Evolutionary conservation across 2,888 invertebrate genomes (phyloP), one percentile per base, ranked within the genome.

Genomic region (Masnerella sp.): DNA sequence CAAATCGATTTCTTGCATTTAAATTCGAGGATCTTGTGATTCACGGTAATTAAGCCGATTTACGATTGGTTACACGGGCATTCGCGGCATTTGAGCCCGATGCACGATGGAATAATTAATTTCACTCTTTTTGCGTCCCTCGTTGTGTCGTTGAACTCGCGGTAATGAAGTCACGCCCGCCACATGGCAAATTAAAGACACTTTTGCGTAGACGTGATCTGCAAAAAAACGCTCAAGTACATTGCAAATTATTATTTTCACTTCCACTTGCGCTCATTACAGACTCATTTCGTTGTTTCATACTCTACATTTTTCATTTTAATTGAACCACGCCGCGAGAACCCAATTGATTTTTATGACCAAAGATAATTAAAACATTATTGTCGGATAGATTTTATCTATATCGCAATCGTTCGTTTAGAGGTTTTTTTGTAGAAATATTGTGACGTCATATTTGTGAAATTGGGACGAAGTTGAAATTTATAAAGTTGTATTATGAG

Each of bases 41-140:
- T 65, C 52, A 65, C 52, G 64, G 42, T 52, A 71, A 71, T 71
- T 71, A 71, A 71, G 52, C 32, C 52, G 71, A 64, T 71, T 64
- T 52, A 34, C 59, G 43, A 68, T 51, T 45, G 42, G 43, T 28
- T 52, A 43, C 68, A 51, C 51, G 58, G 17, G 22, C 15, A 51
- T 22, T 42, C 56, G 56, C 14, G 47, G 38, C 42, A 34, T 59
- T 59, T 15, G 56, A 30, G 32, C 43, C 71, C 58, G 45, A 32
- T 51, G 52, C 58, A 51, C 54, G 62, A 34, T 25, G 36, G 58
- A 59, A 64, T 71, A 71, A 71, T 71, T 64, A 64, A 71, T 71
- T 71, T 71, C 47, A 51, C 58, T 43, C 51, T 34, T 59, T 71
- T 58, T 58, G 9, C 64, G 54, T 56, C 25, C 22, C 54, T 62